Evolutionary conservation across 2,113 vertebrate species (phyloP).

Genomic region (Anolis carolinensis): DNA sequence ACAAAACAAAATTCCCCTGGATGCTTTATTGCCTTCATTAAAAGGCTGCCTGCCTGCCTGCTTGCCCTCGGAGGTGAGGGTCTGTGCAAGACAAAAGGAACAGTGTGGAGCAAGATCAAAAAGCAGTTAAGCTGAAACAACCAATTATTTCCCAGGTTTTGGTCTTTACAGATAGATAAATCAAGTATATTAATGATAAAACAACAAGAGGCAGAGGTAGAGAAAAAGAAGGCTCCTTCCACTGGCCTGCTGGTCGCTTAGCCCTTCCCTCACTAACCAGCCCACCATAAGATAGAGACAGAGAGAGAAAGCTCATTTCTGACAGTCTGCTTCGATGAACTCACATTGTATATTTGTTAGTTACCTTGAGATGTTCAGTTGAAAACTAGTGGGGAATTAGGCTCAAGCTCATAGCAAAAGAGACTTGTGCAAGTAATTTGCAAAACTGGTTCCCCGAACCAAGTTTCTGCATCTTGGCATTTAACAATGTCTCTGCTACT

Average conservation of each 20-base stretch:
- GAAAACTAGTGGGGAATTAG: neutral
- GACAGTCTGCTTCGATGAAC: neutral
- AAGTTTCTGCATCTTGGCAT: slow-evolving; percentile 58
- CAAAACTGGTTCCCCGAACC: slow-evolving; percentile 56
- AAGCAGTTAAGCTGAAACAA: neutral
- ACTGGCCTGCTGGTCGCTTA: too few species aligned
- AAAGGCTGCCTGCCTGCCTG: slow-evolving; percentile 52
- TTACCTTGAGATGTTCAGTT: neutral
- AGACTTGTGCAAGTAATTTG: neutral
- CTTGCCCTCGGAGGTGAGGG: slow-evolving; percentile 61
- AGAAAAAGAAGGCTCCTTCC: neutral
- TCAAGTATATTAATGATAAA: slow-evolving; percentile 35
- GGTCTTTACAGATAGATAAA: neutral
- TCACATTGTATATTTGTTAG: neutral
- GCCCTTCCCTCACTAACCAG: neutral
- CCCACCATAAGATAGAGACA: neutral
- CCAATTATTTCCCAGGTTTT: slow-evolving; percentile 20
- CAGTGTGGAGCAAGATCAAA: neutral
- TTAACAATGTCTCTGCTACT: slow-evolving; percentile 53
- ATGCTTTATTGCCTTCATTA: slow-evolving; percentile 67
- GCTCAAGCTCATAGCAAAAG: neutral
- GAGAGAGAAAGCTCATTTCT: neutral
- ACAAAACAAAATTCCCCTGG: slow-evolving; percentile 56
- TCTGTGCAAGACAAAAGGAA: slow-evolving; percentile 48
- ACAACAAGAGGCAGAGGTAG: slow-evolving; percentile 2